phyloP scores from a whole-genome alignment of 1,140 invertebrate species.

The Paraescarpia echinospica region DNA sequence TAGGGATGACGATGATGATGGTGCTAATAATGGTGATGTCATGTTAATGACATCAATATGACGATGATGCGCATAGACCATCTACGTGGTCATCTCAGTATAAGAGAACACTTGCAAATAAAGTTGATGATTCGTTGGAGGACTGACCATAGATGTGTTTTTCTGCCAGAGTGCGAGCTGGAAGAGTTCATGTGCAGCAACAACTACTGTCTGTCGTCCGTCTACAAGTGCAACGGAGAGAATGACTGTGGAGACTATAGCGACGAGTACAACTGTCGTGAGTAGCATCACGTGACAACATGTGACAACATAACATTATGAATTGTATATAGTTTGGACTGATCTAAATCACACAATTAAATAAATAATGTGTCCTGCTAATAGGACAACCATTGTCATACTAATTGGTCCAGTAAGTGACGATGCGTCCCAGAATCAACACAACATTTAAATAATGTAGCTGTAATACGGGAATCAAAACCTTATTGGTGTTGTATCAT shows the following conservation, averaged over 20 bases:
- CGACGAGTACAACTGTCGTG: conserved; percentile 24
- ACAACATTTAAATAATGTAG: neutral
- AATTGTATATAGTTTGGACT: neutral
- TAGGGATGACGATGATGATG: neutral
- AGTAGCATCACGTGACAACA: neutral
- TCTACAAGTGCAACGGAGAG: conserved; percentile 6
- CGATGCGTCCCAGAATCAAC: neutral
- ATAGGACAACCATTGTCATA: neutral
- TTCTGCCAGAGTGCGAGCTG: neutral
- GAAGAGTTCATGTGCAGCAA: conserved; percentile 19
- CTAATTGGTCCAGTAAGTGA: neutral
- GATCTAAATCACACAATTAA: neutral
- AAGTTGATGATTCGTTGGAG: neutral
- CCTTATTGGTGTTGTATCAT: too few relatives aligned
- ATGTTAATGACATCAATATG: too few relatives aligned
- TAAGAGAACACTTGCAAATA: neutral
- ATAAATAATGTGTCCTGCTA: neutral
- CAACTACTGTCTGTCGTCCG: neutral
- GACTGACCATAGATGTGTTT: neutral
- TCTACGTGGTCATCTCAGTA: too few relatives aligned
- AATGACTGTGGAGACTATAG: conserved; percentile 25
- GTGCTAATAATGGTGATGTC: too few relatives aligned
- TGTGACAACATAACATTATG: neutral
- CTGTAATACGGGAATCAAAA: too few relatives aligned
- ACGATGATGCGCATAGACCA: too few relatives aligned